phyloP scores from a whole-genome alignment of 2,797 vertebrate species.

The Notolabrus celidotus region DNA sequence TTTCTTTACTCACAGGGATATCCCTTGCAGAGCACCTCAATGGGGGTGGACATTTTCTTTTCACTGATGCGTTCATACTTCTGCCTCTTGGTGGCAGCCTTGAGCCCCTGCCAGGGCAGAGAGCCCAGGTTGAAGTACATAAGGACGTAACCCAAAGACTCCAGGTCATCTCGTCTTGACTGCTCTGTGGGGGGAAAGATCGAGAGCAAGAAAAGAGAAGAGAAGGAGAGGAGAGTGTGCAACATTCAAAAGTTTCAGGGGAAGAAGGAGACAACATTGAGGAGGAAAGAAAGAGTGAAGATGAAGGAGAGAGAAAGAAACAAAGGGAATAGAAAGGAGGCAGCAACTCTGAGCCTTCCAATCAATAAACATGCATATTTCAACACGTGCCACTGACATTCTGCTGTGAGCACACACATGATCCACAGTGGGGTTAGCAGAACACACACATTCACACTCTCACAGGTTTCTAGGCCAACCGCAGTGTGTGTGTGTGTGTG shows the following conservation, averaged over 20 bases:
- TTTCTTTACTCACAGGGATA: conserved; percentile 91
- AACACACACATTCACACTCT: conserved; percentile 26
- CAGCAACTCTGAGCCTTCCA: not conserved
- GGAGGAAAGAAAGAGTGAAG: not conserved
- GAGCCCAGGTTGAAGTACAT: conserved; percentile 99
- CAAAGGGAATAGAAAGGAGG: not conserved
- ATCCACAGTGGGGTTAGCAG: not conserved
- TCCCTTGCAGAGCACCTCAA: conserved; percentile 96
- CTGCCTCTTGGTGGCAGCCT: conserved; percentile 97
- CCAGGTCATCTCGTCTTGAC: conserved; percentile 95
- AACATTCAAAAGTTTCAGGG: not conserved
- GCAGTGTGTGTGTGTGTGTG: not conserved
- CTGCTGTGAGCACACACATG: conserved; percentile 10
- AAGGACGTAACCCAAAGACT: conserved; percentile 96
- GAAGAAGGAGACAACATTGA: too few relatives aligned
- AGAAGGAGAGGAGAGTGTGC: not conserved
- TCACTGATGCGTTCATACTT: conserved; percentile 98
- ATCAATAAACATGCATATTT: conserved; percentile 18
- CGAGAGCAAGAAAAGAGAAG: not conserved
- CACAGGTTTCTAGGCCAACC: not conserved
- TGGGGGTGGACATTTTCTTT: conserved; percentile 98
- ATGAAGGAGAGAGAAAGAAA: not conserved
- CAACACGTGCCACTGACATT: conserved; percentile 24
- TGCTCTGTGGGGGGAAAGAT: conserved; percentile 85
- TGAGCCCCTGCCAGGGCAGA: conserved; percentile 97